Conservation (phyloP, 2,888 invertebrate species). For the Serripes groenlandicus region DNA sequence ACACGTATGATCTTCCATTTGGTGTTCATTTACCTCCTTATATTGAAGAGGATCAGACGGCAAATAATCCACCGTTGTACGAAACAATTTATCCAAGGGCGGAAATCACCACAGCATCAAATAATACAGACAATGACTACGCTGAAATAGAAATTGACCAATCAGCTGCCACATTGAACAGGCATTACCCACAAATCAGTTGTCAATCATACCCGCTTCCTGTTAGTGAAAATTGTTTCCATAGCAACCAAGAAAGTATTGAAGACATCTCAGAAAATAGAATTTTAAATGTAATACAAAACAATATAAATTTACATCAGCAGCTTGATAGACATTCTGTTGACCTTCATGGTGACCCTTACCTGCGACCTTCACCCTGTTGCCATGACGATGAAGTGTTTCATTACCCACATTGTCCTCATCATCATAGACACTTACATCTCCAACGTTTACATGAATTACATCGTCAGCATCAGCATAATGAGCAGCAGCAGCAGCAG, state of each 20-base stretch:
- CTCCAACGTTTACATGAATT: not conserved
- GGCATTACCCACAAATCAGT: not conserved
- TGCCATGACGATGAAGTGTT: constrained; percentile 10
- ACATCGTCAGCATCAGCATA: constrained; percentile 13
- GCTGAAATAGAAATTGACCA: constrained; percentile 27
- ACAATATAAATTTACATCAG: too few relatives aligned
- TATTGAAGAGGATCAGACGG: constrained; percentile 70
- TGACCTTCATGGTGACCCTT: too few relatives aligned
- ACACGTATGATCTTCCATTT: constrained; percentile 77
- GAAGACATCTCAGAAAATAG: not conserved
- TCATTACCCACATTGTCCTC: constrained; percentile 18
- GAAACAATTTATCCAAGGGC: constrained; percentile 69
- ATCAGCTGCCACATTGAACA: not conserved
- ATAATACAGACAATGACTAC: constrained; percentile 28
- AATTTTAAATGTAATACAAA: not conserved
- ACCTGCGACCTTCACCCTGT: constrained; percentile 12
- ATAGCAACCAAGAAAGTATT: constrained; percentile 6
- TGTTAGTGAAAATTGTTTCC: constrained; percentile 7
- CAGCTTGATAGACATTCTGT: too few relatives aligned
- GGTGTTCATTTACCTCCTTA: constrained; percentile 79
- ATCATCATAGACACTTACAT: constrained; percentile 7
- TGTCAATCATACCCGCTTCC: constrained; percentile 15
- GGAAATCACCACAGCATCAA: constrained; percentile 24
- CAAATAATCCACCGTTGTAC: constrained; percentile 76
- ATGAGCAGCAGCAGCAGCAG: not conserved